Base-by-base conservation (phyloP, 2,797 vertebrate genomes). In the Molossus alvarezi region DNA sequence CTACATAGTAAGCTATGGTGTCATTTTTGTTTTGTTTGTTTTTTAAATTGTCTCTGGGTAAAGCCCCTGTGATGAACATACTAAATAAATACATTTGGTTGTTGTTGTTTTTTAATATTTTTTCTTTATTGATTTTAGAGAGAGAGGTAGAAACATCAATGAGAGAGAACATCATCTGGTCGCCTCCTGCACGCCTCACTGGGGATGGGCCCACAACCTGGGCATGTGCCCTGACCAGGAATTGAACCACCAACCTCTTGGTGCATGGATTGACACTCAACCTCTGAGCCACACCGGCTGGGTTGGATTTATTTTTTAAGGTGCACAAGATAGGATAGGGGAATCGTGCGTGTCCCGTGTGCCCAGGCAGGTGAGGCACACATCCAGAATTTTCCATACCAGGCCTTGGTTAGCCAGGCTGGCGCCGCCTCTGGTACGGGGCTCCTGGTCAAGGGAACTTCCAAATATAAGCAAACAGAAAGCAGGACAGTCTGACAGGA, bases 1-100 rank as follows among this genome's bases (percentile, higher is more conserved):
- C 92, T 98, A 95, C 97, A 97, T 97, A 90, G 98, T 98, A 97
- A 90, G 77, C 97, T 97, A 89, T 88, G 69, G 9, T 98, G 37
- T 67, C 86, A n/a, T 95, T 92, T 94, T 71, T 76, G 64, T 93
- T 97, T 33, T 23, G 62, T 95, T 96, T 57, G 75, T 76, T 82
- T 95, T 96, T 97, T 98, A 67, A 67, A 37, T 67, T 67, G 64
- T 23, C 82, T 69, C 62, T 17, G 21, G 48, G 17, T 17, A 48
- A 48, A 53, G 48, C 48, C n/a, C 62, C 64, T 53, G 48, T 37
- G 82, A 69, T 67, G n/a, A 55, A 69, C 37, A 69, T 10, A 37
- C n/a, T 25, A 25, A 67, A 84, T 33, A 37, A 69, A 37, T 18
- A 67, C 20, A 84, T 37, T 67, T 25, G 82, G 12, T 18, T 27